These are phyloP conservation scores for Chaetodon trifasciatus DNA, from an alignment of 2,797 vertebrate genomes.

Conservation along the genomic window DNA sequence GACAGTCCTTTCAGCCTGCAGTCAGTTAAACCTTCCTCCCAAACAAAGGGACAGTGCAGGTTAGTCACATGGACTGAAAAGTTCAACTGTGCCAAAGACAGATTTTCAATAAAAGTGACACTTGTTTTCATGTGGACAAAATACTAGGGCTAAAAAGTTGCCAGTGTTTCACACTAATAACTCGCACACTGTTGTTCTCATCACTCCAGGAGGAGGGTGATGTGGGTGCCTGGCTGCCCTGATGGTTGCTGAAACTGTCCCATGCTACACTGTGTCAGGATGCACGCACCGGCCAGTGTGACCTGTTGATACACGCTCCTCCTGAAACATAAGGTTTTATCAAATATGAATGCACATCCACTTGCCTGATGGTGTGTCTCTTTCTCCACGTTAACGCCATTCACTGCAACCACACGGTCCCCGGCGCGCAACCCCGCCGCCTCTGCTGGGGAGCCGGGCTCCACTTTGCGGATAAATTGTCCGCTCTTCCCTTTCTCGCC, in stretches of 20 bases:
- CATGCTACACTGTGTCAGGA: neutral
- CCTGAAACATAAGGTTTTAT: neutral
- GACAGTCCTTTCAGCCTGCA: neutral
- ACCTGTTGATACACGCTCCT: conserved; percentile 25
- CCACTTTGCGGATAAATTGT: conserved; percentile 96
- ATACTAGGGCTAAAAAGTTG: neutral
- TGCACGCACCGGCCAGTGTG: neutral
- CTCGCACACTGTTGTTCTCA: neutral
- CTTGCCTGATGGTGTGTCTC: conserved; percentile 96
- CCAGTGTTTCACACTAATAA: neutral
- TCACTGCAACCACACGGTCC: conserved; percentile 94
- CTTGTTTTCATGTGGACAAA: neutral
- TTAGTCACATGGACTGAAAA: conserved; percentile 1
- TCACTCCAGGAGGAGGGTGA: neutral
- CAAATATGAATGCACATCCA: neutral
- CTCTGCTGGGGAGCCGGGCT: conserved; percentile 92
- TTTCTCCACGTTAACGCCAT: conserved; percentile 94
- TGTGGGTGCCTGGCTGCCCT: neutral
- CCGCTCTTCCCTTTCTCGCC: conserved; percentile 97
- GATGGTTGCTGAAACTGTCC: conserved; percentile 7
- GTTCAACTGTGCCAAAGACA: neutral
- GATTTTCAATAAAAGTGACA: neutral
- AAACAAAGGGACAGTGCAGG: conserved; percentile 21
- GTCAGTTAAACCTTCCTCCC: neutral
- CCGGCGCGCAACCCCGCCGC: conserved; percentile 91